Evolutionary conservation across 2,113 vertebrate genomes (phyloP), one percentile per base, ranked within the genome.

Genomic region (Chinchilla lanigera): DNA sequence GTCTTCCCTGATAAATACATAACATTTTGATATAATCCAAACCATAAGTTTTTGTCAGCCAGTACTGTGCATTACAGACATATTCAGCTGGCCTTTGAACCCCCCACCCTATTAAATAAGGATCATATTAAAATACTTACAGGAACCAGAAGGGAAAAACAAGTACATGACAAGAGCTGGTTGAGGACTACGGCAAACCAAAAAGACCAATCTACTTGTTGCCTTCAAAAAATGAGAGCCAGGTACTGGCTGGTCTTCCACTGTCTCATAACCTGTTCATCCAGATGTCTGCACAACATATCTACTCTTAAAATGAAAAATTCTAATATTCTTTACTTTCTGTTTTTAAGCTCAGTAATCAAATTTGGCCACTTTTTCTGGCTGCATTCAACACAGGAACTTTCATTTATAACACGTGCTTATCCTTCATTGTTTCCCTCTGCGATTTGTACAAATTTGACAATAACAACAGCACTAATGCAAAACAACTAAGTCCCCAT

Each of bases 51-150:
- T 94, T 86, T 94, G 50, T 93, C 82, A 86, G 7, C 44, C 26
- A 63, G 38, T 61, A 50, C 44, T 33, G 0, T 81, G 28, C 44
- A 7, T 19, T 93, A 11, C n/a, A 69, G 65, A 67, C 1, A 12
- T 17, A 44, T 69, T 94, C 69, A 35, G 22, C 71, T 92, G 35
- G 24, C 54, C 61, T 78, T 91, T 93, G 86, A 82, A 10, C 44
- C 56, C 10, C 80, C 50, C 35, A 38, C 61, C 19, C n/a, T 28
- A 75, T 85, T 65, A 94, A 80, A 93, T 75, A 93, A 44, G 38
- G 73, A 83, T 93, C 7, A 75, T 93, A 33, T 91, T 91, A 60
- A 94, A 91, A 92, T 63, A 35, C 67, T 87, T 61, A 85, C 1
- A 33, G 38, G 41, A 6, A 30, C 71, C 17, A 67, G 19, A 20